Evolutionary conservation across 2,888 invertebrate species (phyloP), one percentile per base, ranked within the genome.

Genomic region (Dermolepida albohirtum): DNA sequence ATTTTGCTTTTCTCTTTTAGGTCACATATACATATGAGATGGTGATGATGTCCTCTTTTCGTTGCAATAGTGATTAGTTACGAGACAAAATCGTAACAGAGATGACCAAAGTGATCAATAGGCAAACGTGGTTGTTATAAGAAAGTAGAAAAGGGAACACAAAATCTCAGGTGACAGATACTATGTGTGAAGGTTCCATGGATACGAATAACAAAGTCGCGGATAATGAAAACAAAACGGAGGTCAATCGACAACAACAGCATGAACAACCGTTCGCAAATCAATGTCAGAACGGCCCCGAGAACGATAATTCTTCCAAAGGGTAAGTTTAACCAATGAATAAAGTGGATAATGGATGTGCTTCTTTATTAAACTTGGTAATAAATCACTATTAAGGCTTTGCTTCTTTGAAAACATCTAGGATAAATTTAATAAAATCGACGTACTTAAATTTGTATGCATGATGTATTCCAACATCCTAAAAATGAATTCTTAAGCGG

Each of bases 141-240:
- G 22, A 41, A 43, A 34, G 17, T 40, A 55, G 34, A 55, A 41
- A 55, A 14, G 47, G 29, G 34, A 29, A 59, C 59, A 29, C 59
- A 47, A 57, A 57, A 59, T 59, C 59, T 59, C 47, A 44, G 44
- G 59, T 59, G 59, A 59, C 59, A 54, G 65, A 54, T 59, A 68
- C 43, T 52, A 69, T 69, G 69, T 69, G 66, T 63, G 69, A 69
- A 66, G 69, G 69, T 47, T 54, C 66, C 59, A 69, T 69, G 69
- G 69, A 69, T 59, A 62, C 54, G 59, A 59, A 47, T 63, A 66
- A 52, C 52, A 66, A 66, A 64, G 63, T 66, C 34, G 65, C 57
- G 44, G 63, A 66, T 14, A 29, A 66, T 49, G 63, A 41, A 34
- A 44, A 41, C 55, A 29, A 44, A 43, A 63, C 29, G 44, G 47